Percentiles rank a stretch among this genome's conserved stretches.
These are phyloP conservation scores for Cheilosia urbana DNA, from an alignment of 2,888 invertebrate species.

Conservation along the genomic window DNA sequence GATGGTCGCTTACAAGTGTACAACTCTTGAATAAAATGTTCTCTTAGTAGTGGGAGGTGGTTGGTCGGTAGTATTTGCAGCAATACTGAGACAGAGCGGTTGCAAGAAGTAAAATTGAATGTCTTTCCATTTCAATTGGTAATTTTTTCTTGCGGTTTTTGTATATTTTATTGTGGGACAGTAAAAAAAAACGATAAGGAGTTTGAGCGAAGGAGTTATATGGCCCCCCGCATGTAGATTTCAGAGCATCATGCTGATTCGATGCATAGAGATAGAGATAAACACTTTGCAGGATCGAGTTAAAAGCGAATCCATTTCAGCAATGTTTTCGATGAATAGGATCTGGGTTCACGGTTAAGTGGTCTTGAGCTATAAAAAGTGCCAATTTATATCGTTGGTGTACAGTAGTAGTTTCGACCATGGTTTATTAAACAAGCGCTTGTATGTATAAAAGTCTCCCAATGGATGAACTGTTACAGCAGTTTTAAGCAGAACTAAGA, in stretches of 20 bases:
- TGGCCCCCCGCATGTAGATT: not conserved
- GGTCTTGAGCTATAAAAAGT: not conserved
- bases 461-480: too few relatives aligned
- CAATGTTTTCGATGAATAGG: not conserved
- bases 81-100: slow-evolving; percentile 20
- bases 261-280: not conserved
- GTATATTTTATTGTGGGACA: slow-evolving; percentile 20
- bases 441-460: too few relatives aligned
- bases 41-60: not conserved
- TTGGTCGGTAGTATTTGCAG: not conserved
- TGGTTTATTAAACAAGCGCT: too few relatives aligned
- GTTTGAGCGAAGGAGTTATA: not conserved
- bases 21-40: slow-evolving; percentile 16
- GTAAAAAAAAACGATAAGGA: slow-evolving; percentile 2
- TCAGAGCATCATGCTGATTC: not conserved
- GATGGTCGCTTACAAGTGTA: slow-evolving; percentile 47
- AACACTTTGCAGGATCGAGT: not conserved
- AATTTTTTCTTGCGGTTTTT: slow-evolving; percentile 50
- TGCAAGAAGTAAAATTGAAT: slow-evolving; percentile 61
- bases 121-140: slow-evolving; percentile 67
- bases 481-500: too few relatives aligned
- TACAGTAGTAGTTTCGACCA: too few relatives aligned
- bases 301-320: not conserved
- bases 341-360: not conserved
- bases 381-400: too few relatives aligned